Base-by-base conservation (phyloP, 2,113 vertebrate genomes). In the Corythoichthys intestinalis region DNA sequence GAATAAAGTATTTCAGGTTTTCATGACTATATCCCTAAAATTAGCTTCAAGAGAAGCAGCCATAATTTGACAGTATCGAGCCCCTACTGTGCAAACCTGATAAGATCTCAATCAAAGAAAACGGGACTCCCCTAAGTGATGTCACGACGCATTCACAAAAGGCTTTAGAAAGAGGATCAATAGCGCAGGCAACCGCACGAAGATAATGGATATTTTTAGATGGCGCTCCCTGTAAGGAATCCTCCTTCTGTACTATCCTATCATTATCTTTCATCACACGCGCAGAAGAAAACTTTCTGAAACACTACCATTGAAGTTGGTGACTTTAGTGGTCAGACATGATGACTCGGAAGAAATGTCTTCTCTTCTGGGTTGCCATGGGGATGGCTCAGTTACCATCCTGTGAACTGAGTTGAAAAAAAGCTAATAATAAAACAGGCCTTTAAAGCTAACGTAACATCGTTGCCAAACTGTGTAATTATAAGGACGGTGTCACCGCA, bases 61-160 rank as follows among this genome's bases (percentile, higher is more conserved):
- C 20, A 28, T 28, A 28, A 28, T 28, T 44, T 44, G 6, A 6
- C 2, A 44, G 6, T 5, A 44, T 47, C 54, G 47, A 54, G n/a
- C 11, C 0, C 54, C 34, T 15, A 4, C 46, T 81, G 78, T 65
- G n/a, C 54, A 4, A 63, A 50, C 57, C 37, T 65, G 81, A 85
- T 81, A 81, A 73, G 39, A 77, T 58, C 6, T 52, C 59, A 62
- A 77, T 57, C 61, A 73, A 82, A 28, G 20, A 28, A 28, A 28
- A 69, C 80, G 77, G 79, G 77, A 84, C 57, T 76, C 69, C 79
- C 76, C 83, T 85, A 73, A 73, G 69, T 85, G 78, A 82, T 65
- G 60, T 83, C 78, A 78, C 65, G 44, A 64, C 81, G 77, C 66
- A 72, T 60, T 69, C 57, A 78, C 71, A 62, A 60, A 70, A 62